Conservation (phyloP, 2,113 vertebrate genomes). For the Corvus cornix region DNA sequence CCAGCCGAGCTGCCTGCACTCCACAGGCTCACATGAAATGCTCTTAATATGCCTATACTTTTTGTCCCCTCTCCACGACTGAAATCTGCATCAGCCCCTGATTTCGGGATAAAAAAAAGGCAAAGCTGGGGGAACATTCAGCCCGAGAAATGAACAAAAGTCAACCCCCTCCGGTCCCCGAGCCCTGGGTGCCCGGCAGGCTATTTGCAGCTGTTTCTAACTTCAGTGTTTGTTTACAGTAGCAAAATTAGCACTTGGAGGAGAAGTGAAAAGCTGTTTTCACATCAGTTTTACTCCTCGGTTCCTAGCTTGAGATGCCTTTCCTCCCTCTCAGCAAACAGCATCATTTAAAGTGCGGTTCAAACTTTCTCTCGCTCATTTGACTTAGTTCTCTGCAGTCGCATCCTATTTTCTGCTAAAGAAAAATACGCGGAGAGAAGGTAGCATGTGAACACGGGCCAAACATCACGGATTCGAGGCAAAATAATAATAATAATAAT, state of each 20-base stretch:
- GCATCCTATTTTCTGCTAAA: neutral
- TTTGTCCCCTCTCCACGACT: neutral
- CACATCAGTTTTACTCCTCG: conserved; percentile 30
- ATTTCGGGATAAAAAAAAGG: neutral
- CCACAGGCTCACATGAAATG: neutral
- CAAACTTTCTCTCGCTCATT: conserved; percentile 28
- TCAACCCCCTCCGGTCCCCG: neutral
- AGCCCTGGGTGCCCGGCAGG: conserved; percentile 33
- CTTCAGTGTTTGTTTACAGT: conserved; percentile 60
- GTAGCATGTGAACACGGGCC: neutral
- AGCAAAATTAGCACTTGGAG: conserved; percentile 54
- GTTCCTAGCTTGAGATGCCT: conserved; percentile 20
- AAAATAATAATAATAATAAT: neutral
- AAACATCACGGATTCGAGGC: neutral
- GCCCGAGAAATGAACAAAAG: neutral
- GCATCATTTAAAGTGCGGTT: neutral
- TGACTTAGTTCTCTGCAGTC: neutral
- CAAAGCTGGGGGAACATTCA: neutral
- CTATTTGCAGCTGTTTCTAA: conserved; percentile 62
- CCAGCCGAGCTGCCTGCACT: conserved; percentile 30
- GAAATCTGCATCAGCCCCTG: neutral
- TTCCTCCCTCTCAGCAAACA: conserved; percentile 2
- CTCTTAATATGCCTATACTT: neutral
- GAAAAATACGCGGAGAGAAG: neutral
- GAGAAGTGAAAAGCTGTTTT: conserved; percentile 65